Conservation (phyloP, 2,888 invertebrate species). For the Ophion slaviceki region DNA sequence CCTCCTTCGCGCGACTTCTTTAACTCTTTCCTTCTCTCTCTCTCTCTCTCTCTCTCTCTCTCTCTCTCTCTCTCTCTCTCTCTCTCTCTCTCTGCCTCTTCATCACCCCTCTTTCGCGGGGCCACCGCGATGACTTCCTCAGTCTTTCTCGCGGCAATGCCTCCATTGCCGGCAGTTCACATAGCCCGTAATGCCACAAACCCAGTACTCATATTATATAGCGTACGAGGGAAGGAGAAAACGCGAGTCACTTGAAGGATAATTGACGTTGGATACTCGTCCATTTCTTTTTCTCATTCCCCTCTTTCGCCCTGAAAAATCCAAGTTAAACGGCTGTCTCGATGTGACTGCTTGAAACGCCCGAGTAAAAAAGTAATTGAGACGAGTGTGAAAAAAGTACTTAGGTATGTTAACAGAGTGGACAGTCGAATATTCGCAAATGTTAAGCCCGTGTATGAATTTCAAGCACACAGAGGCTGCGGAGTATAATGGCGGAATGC, state of each 20-base stretch:
- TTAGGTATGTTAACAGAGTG: neutral
- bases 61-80: conserved; percentile 30
- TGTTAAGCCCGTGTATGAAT: no score
- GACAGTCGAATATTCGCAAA: neutral
- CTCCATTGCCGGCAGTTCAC: conserved; percentile 52
- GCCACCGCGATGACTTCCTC: conserved; percentile 62
- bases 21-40: conserved; percentile 43
- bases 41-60: conserved; percentile 49
- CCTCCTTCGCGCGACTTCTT: conserved; percentile 34
- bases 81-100: neutral
- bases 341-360: neutral
- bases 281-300: neutral
- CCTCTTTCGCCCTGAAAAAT: conserved; percentile 9
- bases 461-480: no score
- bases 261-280: conserved; percentile 33
- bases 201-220: conserved; percentile 19
- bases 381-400: neutral
- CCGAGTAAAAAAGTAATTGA: neutral
- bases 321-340: conserved; percentile 28
- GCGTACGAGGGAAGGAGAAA: conserved; percentile 19
- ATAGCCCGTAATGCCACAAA: conserved; percentile 40
- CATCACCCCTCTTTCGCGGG: conserved; percentile 23
- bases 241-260: conserved; percentile 44
- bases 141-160: conserved; percentile 38
- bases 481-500: no score